Base-by-base conservation (phyloP, 2,113 vertebrate species). In the Pedetes capensis region DNA sequence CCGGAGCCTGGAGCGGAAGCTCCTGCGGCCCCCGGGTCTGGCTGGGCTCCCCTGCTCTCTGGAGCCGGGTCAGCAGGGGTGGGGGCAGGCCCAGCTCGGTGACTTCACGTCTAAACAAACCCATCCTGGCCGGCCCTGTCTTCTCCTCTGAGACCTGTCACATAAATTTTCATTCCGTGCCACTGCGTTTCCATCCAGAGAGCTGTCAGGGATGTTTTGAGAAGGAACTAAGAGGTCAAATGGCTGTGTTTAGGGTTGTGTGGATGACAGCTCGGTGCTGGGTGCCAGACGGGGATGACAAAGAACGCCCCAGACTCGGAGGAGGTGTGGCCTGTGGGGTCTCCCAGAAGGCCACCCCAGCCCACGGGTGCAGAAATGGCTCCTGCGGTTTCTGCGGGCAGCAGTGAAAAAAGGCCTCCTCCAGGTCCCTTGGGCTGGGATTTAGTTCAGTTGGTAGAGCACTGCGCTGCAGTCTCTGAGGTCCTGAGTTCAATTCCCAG, bases 1-100 rank as follows among this genome's bases (percentile, higher is more conserved):
- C 71, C 39, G 61, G 97, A 98, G 55, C 96, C 76, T 68, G 57
- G 86, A 44, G 83, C 83, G 3, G 57, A n/a, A 27, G 11, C 91
- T 85, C 98, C 88, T 17, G 57, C 92, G 97, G 93, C 92, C 89
- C 85, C 97, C 92, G 97, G 97, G 79, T 85, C 55, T 0, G 53
- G 63, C 82, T 74, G 83, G 71, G 37, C n/a, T 91, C 91, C 96
- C 81, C 96, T 97, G 95, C 98, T 98, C 97, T 90, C 98, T 95
- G 96, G 95, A 91, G 93, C 0, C 34, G 34, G 98, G 97, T 98
- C 94, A 87, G 90, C 53, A 59, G 83, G 91, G 98, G 98, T 93
- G 96, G 97, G 75, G 97, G 95, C 96, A 93, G 94, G 94, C 75
- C 83, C 0, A 47, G 64, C 84, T 85, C 0, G 0, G n/a, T 20